Evolutionary conservation across 2,888 invertebrate species (phyloP).

Genomic region (Apodemia hepburni): DNA sequence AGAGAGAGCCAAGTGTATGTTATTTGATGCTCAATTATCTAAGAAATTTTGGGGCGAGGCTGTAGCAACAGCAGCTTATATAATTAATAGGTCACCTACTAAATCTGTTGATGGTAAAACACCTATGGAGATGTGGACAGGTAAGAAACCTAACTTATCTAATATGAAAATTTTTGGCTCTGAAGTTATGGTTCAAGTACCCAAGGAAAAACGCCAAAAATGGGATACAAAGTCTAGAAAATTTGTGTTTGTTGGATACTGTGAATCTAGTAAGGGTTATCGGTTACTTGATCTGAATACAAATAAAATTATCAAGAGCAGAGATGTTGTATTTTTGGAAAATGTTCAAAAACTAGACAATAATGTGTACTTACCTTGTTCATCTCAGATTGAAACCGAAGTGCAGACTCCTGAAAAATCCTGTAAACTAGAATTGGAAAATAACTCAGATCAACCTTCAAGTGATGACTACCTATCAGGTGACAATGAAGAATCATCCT

Average conservation of each 20-base stretch:
- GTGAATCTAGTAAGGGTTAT: not conserved
- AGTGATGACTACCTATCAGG: too few relatives aligned
- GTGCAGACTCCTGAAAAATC: too few relatives aligned
- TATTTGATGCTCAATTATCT: conserved; percentile 20
- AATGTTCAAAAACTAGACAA: too few relatives aligned
- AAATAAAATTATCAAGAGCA: too few relatives aligned
- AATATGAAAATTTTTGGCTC: not conserved
- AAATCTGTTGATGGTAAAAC: not conserved
- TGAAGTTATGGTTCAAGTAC: not conserved
- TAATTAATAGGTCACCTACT: conserved; percentile 13
- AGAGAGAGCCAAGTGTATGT: conserved; percentile 19
- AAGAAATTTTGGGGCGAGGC: conserved; percentile 23
- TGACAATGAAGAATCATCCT: too few relatives aligned
- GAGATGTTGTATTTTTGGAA: too few relatives aligned
- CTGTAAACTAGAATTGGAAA: too few relatives aligned
- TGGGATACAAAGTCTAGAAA: not conserved
- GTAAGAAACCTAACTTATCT: not conserved
- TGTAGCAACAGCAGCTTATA: conserved; percentile 16
- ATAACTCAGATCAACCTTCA: too few relatives aligned
- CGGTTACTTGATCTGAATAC: too few relatives aligned
- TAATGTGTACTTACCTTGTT: too few relatives aligned
- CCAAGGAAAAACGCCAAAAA: not conserved
- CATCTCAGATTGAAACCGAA: too few relatives aligned
- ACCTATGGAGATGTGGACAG: not conserved
- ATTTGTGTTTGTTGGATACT: not conserved